Conservation (phyloP, 2,113 vertebrate genomes). For the Pampusana beccarii region DNA sequence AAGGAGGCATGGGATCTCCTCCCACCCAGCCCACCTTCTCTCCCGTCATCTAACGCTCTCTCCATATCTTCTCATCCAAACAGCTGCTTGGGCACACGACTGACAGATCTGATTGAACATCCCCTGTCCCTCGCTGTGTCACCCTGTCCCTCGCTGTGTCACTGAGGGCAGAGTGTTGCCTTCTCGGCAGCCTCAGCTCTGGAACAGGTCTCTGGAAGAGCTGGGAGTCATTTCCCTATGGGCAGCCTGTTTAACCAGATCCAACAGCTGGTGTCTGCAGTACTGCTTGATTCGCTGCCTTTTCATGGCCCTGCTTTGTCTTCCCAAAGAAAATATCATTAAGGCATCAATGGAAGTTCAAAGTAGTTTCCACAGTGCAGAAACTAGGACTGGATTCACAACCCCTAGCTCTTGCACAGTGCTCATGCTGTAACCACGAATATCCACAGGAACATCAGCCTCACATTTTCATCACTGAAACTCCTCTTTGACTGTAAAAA, state of each 20-base stretch:
- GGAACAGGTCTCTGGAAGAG: neutral
- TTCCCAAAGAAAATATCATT: neutral
- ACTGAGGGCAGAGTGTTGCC: neutral
- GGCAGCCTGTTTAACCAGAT: neutral
- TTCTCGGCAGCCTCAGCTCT: neutral
- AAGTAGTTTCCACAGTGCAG: neutral
- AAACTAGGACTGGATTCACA: neutral
- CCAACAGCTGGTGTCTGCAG: neutral
- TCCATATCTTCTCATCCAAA: neutral
- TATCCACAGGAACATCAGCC: neutral
- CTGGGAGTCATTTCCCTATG: neutral
- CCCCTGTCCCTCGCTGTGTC: neutral
- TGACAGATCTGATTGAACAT: neutral
- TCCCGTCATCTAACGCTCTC: fast-evolving
- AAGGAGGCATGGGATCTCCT: neutral
- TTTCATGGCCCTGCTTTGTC: neutral
- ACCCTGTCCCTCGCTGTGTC: neutral
- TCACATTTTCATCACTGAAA: neutral
- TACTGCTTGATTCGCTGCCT: neutral
- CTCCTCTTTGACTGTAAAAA: neutral
- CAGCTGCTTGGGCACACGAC: neutral
- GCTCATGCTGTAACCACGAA: neutral
- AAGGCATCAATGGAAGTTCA: neutral
- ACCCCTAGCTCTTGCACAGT: neutral
- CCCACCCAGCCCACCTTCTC: neutral